Percentiles rank a stretch among this genome's conserved stretches.
These are phyloP conservation scores for Acleris sparsana DNA, from an alignment of 2,888 invertebrate genomes.

Conservation along the genomic window DNA sequence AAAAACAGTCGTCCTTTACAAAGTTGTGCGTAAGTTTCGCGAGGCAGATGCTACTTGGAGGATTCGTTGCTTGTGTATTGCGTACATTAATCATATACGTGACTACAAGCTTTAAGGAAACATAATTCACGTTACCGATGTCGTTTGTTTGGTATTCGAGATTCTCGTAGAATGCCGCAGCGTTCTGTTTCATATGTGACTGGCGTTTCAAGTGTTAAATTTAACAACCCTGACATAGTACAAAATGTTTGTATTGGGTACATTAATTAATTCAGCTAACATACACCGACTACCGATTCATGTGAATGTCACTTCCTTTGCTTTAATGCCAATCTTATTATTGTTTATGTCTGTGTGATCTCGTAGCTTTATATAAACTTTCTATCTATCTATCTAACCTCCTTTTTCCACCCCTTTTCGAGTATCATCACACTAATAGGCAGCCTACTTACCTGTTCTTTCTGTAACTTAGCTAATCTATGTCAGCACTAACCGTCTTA, in stretches of 20 bases:
- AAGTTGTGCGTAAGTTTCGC: constrained; percentile 25
- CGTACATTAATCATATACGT: constrained; percentile 18
- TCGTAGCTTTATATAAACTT: too few species aligned
- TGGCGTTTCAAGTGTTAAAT: constrained; percentile 39
- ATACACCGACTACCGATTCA: too few species aligned
- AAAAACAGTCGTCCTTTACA: constrained; percentile 25
- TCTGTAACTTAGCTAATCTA: too few species aligned
- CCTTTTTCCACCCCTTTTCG: too few species aligned
- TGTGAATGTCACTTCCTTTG: neutral
- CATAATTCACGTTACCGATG: constrained; percentile 19
- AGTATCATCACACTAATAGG: too few species aligned
- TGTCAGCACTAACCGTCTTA: too few species aligned
- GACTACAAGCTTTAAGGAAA: constrained; percentile 13
- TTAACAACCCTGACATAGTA: constrained; percentile 42
- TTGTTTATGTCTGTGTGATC: too few species aligned
- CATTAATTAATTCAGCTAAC: too few species aligned
- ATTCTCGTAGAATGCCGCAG: constrained; percentile 9
- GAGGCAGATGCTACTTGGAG: constrained; percentile 24
- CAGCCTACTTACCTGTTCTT: too few species aligned
- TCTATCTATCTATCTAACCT: too few species aligned
- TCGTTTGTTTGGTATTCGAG: constrained; percentile 17
- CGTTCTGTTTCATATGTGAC: neutral
- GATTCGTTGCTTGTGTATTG: constrained; percentile 10
- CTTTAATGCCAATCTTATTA: too few species aligned
- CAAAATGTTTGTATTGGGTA: constrained; percentile 14